Percentiles rank a stretch among this genome's conserved stretches.
Evolutionary conservation across 1,140 invertebrate species (phyloP).

Genomic region (Drosophila nasuta): DNA sequence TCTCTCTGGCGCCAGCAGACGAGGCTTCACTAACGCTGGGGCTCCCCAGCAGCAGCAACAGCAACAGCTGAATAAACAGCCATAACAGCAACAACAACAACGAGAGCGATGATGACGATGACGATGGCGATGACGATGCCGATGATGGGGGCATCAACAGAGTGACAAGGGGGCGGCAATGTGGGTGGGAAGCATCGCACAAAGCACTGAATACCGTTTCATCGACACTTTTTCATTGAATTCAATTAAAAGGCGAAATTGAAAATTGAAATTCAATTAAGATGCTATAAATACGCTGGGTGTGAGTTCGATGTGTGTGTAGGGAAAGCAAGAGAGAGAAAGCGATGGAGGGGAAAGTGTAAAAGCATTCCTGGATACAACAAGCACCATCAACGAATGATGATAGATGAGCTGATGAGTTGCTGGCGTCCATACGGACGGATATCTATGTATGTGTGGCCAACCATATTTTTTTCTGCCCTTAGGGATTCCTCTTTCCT

Average conservation of each 20-base stretch:
- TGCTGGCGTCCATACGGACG: constrained; percentile 10
- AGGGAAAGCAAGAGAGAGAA: neutral
- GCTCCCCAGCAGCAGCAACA: constrained; percentile 12
- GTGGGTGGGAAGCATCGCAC: constrained; percentile 24
- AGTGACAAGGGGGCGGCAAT: constrained; percentile 3
- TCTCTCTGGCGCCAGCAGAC: constrained; percentile 57
- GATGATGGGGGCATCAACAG: constrained; percentile 14
- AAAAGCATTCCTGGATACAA: constrained; percentile 55
- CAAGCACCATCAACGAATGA: constrained; percentile 46
- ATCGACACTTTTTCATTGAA: constrained; percentile 83
- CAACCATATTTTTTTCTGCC: constrained; percentile 11
- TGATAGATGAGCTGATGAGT: constrained; percentile 66
- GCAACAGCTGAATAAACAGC: constrained; percentile 73
- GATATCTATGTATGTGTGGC: constrained; percentile 10
- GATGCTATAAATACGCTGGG: constrained; percentile 73
- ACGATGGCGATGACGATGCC: neutral
- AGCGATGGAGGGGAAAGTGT: constrained; percentile 30
- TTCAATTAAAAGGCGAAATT: constrained; percentile 82
- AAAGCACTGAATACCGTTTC: constrained; percentile 71
- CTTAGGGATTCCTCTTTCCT: constrained; percentile 14
- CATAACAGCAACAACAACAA: constrained; percentile 53
- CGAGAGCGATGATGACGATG: constrained; percentile 10
- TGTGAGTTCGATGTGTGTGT: constrained; percentile 24
- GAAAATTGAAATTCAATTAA: constrained; percentile 84
- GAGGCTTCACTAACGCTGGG: constrained; percentile 24